These are phyloP conservation scores for Calliopum simillimum DNA, from an alignment of 2,888 invertebrate species.

Conservation along the genomic window DNA sequence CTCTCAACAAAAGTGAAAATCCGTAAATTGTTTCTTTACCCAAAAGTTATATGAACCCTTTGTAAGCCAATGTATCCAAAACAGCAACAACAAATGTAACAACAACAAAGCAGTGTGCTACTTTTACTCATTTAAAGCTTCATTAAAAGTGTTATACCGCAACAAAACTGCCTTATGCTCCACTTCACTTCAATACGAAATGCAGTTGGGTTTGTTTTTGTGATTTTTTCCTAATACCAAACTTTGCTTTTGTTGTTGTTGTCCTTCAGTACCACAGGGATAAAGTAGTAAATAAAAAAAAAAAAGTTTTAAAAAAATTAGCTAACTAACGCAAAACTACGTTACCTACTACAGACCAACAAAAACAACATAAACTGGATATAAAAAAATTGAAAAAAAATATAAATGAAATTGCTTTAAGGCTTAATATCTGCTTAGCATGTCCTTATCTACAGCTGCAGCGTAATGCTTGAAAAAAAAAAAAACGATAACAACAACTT, in stretches of 20 bases:
- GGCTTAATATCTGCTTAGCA: background rate
- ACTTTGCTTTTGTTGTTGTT: background rate
- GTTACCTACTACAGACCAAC: background rate
- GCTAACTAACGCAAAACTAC: no score
- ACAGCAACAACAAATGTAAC: no score
- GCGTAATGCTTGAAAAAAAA: no score
- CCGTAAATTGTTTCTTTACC: no score
- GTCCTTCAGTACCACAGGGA: background rate
- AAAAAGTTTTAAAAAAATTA: constrained; percentile 9
- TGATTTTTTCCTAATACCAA: constrained; percentile 5
- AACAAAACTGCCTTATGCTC: no score
- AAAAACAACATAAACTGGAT: background rate
- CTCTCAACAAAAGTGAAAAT: no score
- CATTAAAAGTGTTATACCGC: no score
- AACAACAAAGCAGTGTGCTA: no score
- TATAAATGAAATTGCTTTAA: background rate
- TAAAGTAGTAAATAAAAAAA: background rate
- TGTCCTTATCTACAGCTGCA: constrained; percentile 2
- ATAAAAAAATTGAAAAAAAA: background rate
- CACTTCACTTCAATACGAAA: no score
- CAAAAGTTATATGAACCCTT: no score
- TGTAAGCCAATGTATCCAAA: no score
- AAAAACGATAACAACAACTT: background rate
- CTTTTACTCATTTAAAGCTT: no score
- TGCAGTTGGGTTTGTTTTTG: constrained; percentile 1